Evolutionary conservation across 2,113 vertebrate species (phyloP).

Genomic region (Dasyornis broadbenti): DNA sequence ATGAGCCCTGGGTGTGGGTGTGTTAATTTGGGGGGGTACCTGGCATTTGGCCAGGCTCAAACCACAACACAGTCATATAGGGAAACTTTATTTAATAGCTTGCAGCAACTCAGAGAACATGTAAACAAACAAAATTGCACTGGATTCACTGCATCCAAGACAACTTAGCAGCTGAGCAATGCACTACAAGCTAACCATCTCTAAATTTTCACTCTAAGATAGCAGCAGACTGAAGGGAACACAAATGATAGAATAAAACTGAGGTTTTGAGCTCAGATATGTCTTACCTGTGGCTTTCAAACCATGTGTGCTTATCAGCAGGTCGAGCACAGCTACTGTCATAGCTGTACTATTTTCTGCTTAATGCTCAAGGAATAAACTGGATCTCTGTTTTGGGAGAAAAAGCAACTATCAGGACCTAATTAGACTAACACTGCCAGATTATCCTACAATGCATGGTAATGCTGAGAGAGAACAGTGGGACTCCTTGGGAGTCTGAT

Average conservation of each 20-base stretch:
- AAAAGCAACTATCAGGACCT: background rate
- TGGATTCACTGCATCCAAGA: background rate
- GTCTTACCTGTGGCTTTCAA: background rate
- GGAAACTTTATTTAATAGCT: background rate
- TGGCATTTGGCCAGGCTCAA: too few species aligned
- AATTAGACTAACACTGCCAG: background rate
- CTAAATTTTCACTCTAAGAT: background rate
- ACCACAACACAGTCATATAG: too few species aligned
- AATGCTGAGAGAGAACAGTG: background rate
- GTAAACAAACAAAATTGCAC: background rate
- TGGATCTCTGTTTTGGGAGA: background rate
- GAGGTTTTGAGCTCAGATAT: background rate
- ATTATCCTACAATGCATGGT: background rate
- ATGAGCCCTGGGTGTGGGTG: too few species aligned
- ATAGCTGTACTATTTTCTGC: background rate
- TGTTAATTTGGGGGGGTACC: too few species aligned
- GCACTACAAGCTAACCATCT: background rate
- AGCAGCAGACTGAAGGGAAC: background rate
- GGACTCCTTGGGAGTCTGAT: background rate
- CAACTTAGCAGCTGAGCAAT: background rate
- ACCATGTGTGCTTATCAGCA: background rate
- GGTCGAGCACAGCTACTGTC: rapidly evolving
- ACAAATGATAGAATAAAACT: background rate
- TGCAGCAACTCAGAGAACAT: background rate
- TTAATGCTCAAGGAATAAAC: background rate